Conservation (phyloP, 2,113 vertebrate genomes). For the Merops nubicus region DNA sequence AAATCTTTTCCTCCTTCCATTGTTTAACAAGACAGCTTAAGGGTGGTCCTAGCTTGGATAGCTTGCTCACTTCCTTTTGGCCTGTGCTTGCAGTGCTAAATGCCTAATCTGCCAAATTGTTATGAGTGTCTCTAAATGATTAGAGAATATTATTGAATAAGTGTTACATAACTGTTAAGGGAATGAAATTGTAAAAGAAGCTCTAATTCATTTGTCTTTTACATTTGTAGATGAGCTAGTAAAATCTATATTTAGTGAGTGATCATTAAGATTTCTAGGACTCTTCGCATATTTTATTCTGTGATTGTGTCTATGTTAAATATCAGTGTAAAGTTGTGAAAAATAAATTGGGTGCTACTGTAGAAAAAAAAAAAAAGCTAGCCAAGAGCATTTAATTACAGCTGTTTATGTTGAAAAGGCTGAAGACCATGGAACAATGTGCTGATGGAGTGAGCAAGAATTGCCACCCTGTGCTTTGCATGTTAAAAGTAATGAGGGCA, state of each 20-base stretch:
- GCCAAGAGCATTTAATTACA: conserved; percentile 26
- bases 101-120: background rate
- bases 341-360: background rate
- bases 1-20: background rate
- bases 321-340: background rate
- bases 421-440: conserved; percentile 1
- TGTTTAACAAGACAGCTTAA: background rate
- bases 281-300: background rate
- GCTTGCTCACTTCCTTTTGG: background rate
- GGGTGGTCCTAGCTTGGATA: background rate
- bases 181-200: background rate
- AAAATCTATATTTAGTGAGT: background rate
- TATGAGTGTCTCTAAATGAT: background rate
- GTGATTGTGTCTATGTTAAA: background rate
- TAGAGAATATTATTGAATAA: background rate
- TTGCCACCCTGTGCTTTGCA: conserved; percentile 49
- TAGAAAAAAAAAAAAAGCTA: background rate
- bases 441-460: background rate
- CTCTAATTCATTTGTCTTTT: background rate
- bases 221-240: background rate
- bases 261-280: background rate
- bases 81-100: background rate
- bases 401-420: conserved; percentile 6
- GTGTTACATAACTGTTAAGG: background rate
- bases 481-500: conserved; percentile 61